Evolutionary conservation across 2,888 invertebrate genomes (phyloP).

Genomic region (Empis livida): DNA sequence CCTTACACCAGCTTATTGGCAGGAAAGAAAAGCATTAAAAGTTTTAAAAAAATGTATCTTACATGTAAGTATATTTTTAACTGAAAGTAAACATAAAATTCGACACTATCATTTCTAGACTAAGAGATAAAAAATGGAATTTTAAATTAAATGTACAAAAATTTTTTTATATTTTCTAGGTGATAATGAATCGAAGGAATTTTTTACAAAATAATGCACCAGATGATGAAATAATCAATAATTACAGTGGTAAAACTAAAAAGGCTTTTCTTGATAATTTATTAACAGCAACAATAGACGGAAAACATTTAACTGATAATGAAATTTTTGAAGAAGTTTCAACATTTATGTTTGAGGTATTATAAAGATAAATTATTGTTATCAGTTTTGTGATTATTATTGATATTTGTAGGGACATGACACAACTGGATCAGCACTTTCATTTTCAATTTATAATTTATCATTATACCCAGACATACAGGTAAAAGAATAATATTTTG

Average conservation of each 20-base stretch:
- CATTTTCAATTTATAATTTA: constrained; percentile 39
- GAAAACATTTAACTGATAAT: constrained; percentile 17
- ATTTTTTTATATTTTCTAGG: neutral
- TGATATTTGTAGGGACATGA: constrained; percentile 40
- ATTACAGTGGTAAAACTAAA: constrained; percentile 12
- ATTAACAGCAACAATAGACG: constrained; percentile 22
- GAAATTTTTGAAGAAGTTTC: constrained; percentile 27
- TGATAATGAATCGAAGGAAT: neutral
- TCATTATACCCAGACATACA: constrained; percentile 40
- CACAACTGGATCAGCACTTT: constrained; percentile 42
- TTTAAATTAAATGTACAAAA: no score
- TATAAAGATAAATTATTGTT: neutral
- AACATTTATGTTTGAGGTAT: constrained; percentile 27
- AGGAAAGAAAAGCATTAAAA: constrained; percentile 32
- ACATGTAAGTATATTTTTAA: constrained; percentile 15
- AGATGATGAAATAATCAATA: neutral
- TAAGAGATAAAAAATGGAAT: no score
- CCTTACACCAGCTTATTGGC: constrained; percentile 28
- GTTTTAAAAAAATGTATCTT: constrained; percentile 30
- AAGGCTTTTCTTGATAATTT: constrained; percentile 24
- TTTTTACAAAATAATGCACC: neutral
- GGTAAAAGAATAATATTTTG: constrained; percentile 15
- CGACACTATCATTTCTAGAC: no score
- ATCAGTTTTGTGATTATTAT: neutral
- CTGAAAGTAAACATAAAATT: no score